Evolutionary conservation across 2,888 invertebrate species (phyloP), one percentile per base, ranked within the genome.

Genomic region (Campaea margaritaria): DNA sequence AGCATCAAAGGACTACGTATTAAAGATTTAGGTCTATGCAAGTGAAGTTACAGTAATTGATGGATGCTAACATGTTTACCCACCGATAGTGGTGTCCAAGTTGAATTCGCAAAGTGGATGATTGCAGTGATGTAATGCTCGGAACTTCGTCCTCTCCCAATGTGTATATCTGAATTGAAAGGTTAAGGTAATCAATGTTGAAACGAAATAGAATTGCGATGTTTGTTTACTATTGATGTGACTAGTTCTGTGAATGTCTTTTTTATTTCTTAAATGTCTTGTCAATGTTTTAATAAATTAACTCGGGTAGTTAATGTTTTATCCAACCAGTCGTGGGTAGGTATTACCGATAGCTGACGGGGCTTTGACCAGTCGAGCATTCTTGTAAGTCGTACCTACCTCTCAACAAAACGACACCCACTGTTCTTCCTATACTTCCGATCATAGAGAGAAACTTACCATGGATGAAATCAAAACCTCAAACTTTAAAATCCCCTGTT

Each of bases 101-200:
- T 45, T 81, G 74, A 43, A 95, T 85, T 62, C 91, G 88, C 7
- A 95, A 78, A 53, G 93, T 93, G 56, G 95, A 94, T 0, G 94
- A 93, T 70, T 94, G 93, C 1, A 94, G 85, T 13, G 95, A 94
- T 0, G 95, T 95, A 45, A 95, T 85, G 31, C 94, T 94, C 8
- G 96, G 96, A 1, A 96, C 94, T 78, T 96, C 96, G 69, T 95
- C 94, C 72, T 93, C 93, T 12, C 94, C 94, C 58, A 95, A 72
- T 53, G 94, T 93, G 74, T 94, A 95, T 63, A 95, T 78, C 95
- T 95, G 66, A 16, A 72, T 55, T 43, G 21, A 49, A 41, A 49
- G 43, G 39, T 43, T 56, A 15, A 16, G 21, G 21, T 39, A 69
- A 61, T 50, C 47, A 38, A 43, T 45, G 56, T 36, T 43, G 43